Conservation (phyloP, 92 coral and sea anemone species). For the Chrysogorgia sp. region DNA sequence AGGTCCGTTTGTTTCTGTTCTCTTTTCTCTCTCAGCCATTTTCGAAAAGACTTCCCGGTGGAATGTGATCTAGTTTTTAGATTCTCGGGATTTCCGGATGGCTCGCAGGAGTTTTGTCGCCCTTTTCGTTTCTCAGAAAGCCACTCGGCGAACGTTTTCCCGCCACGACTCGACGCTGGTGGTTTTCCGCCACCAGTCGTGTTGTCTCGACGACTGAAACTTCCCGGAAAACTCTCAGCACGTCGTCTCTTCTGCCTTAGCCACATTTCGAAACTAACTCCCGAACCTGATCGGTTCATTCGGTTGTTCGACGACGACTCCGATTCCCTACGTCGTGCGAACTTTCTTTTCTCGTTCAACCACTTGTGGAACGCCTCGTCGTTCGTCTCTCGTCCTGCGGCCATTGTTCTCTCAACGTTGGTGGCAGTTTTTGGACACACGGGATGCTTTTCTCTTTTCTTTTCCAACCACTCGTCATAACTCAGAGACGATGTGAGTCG, state of each 20-base stretch:
- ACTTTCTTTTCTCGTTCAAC: slow-evolving; percentile 75
- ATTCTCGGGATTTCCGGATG: slow-evolving; percentile 59
- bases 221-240: slow-evolving; percentile 29
- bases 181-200: slow-evolving; percentile 8
- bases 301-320: background rate
- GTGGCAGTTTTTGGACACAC: slow-evolving; percentile 65
- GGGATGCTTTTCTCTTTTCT: slow-evolving; percentile 56
- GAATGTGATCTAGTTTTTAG: slow-evolving; percentile 5
- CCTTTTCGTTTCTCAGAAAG: slow-evolving; percentile 75
- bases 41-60: slow-evolving; percentile 16
- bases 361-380: slow-evolving; percentile 74
- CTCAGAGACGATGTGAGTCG: background rate
- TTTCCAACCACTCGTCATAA: slow-evolving; percentile 89
- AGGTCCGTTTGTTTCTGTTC: slow-evolving; percentile 3
- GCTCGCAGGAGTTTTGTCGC: slow-evolving; percentile 67
- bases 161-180: slow-evolving; percentile 26
- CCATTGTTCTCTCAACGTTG: too few relatives aligned
- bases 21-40: slow-evolving; percentile 34
- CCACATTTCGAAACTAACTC: slow-evolving; percentile 33
- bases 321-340: slow-evolving; percentile 31
- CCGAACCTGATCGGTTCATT: slow-evolving; percentile 4
- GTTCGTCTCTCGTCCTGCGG: slow-evolving; percentile 76
- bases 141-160: slow-evolving; percentile 89
- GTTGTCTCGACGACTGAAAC: slow-evolving; percentile 13
- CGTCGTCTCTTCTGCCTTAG: slow-evolving; percentile 26